Evolutionary conservation across 2,113 vertebrate species (phyloP).

Genomic region (Hiodon alosoides): DNA sequence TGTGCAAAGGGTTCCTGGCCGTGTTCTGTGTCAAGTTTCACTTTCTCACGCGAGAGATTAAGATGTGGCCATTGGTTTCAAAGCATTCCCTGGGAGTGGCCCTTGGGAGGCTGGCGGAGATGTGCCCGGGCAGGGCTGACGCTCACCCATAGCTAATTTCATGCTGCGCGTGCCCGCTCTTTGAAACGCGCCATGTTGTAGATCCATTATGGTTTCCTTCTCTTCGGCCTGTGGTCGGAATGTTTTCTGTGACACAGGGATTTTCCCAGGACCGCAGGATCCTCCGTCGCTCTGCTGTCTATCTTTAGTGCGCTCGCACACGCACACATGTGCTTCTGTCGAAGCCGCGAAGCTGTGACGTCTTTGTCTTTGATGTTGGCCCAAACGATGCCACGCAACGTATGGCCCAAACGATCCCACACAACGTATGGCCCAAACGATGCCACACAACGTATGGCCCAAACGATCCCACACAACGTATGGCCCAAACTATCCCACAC

Average conservation of each 20-base stretch:
- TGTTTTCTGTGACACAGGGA: not conserved
- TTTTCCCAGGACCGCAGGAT: not conserved
- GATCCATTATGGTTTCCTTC: not conserved
- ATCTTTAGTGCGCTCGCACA: not conserved
- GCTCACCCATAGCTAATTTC: conserved; percentile 1
- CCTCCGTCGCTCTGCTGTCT: not conserved
- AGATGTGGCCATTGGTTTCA: conserved; percentile 6
- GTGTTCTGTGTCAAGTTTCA: not conserved
- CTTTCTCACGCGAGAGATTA: not conserved
- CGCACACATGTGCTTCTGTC: not conserved
- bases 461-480: no score
- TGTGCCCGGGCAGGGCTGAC: not conserved
- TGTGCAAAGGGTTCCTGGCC: not conserved
- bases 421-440: no score
- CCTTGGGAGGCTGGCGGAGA: not conserved
- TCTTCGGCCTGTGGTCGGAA: not conserved
- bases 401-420: no score
- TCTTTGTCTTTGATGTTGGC: no score
- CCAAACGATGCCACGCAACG: no score
- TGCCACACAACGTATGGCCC: no score
- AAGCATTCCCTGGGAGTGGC: conserved; percentile 5
- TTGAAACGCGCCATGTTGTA: not conserved
- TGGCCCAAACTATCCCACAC: no score
- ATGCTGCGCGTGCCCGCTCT: not conserved
- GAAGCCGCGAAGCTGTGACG: not conserved